Evolutionary conservation across 2,113 vertebrate genomes (phyloP), one percentile per base, ranked within the genome.

Genomic region (Fregata magnificens): DNA sequence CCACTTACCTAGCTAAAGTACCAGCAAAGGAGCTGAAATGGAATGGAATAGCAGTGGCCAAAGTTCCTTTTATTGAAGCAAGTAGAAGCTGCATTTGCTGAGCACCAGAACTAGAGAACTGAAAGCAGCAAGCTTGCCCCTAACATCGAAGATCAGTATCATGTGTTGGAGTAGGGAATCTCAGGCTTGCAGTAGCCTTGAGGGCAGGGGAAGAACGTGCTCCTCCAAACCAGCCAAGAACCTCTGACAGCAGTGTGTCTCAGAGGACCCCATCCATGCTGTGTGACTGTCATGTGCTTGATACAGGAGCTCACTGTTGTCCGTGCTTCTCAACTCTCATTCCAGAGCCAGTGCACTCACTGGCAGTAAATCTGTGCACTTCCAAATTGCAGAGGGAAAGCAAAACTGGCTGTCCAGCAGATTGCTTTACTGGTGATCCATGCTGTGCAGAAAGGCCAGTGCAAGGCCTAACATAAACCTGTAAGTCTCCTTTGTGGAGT

Each of bases 271-370:
- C 96, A 93, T 95, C 93, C 97, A 97, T 97, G 82, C 88, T 92
- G 93, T 97, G 95, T 97, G 94, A 96, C 82, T 71, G 88, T 94
- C 96, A 91, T 80, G 94, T 93, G 97, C 97, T 97, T 98, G 89
- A 44, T 93, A 66, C 28, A 85, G 95, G 94, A 95, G 90, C 95
- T 96, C 86, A 34, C 61, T 85, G 92, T 96, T 97, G 95, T 85
- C 92, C 81, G 26, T 97, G 97, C 96, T 98, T 97, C 97, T 97
- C 97, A 50, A 97, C 96, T 24, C 79, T 96, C 93, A 63, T 69
- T 80, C 73, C 78, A 47, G 82, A 86, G 90, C 95, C 93, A 58
- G 88, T 5, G 36, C 10, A 3, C 56, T 79, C 45, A 3, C 93
- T 81, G 82, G 77, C 61, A 58, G 13, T 62, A 44, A 66, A 69